Conservation (phyloP, 2,888 invertebrate species). For the Amblyjoppa proteus region DNA sequence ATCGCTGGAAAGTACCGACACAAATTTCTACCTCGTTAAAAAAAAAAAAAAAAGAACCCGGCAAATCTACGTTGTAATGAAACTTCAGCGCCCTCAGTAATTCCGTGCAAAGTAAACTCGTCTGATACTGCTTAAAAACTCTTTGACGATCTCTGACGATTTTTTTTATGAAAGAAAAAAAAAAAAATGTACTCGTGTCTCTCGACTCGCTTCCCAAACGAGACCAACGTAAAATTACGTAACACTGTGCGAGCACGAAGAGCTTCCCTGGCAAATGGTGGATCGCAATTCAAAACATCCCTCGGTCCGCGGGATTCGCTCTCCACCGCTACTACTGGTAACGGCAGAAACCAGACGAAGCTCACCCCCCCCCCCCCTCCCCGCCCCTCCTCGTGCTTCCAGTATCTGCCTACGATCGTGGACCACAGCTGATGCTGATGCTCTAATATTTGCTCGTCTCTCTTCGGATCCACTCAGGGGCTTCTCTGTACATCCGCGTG, state of each 20-base stretch:
- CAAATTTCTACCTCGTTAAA: too few species aligned
- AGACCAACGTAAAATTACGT: conserved; percentile 47
- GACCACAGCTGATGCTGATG: conserved; percentile 68
- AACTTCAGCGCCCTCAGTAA: background rate
- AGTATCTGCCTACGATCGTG: conserved; percentile 52
- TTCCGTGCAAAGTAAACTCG: conserved; percentile 9
- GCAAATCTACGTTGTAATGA: background rate
- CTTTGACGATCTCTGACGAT: background rate
- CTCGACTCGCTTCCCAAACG: conserved; percentile 22
- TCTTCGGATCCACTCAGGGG: conserved; percentile 69
- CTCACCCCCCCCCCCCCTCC: background rate
- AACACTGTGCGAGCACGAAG: conserved; percentile 19
- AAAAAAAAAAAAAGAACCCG: background rate
- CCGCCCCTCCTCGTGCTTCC: background rate
- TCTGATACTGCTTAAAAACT: background rate
- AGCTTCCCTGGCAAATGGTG: conserved; percentile 36
- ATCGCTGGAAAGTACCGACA: too few species aligned
- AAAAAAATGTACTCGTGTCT: background rate
- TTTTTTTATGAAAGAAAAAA: background rate
- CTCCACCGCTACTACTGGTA: conserved; percentile 1
- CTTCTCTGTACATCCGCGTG: conserved; percentile 2
- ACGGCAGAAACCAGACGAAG: conserved; percentile 12
- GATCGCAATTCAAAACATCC: conserved; percentile 66
- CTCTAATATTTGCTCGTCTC: conserved; percentile 75
- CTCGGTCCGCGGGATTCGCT: conserved; percentile 60